Conservation (phyloP, 1,140 invertebrate species). For the Diploscapter pachys region DNA sequence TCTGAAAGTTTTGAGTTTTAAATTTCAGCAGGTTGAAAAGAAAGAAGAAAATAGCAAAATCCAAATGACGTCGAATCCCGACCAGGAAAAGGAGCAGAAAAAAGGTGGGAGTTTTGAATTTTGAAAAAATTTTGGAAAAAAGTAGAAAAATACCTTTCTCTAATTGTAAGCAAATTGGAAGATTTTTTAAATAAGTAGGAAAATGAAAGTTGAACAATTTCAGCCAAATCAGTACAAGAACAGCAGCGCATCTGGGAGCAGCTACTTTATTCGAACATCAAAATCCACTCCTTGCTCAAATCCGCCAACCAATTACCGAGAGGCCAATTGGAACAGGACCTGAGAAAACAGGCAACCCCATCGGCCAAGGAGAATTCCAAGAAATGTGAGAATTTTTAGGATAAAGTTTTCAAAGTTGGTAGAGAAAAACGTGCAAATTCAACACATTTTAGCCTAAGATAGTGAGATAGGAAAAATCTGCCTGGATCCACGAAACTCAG, state of each 20-base stretch:
- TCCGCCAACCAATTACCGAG: conserved; percentile 35
- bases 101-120: conserved; percentile 15
- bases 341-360: conserved; percentile 26
- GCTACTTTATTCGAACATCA: conserved; percentile 32
- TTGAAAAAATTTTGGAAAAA: conserved; percentile 12
- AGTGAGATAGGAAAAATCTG: conserved; percentile 7
- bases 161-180: no score
- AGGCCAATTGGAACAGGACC: conserved; percentile 20
- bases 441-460: no score
- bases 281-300: conserved; percentile 29
- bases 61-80: neutral
- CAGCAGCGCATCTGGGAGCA: conserved; percentile 35
- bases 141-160: no score
- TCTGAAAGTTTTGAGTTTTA: no score
- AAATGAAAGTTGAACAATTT: conserved; percentile 5
- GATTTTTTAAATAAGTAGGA: no score
- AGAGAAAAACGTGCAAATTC: conserved; percentile 16
- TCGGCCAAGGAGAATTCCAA: conserved; percentile 22
- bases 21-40: no score
- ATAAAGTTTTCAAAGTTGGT: conserved; percentile 10
- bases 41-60: neutral
- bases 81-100: conserved; percentile 11
- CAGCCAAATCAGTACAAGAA: conserved; percentile 29
- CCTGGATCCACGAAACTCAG: conserved; percentile 5
- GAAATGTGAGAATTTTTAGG: neutral